These are phyloP conservation scores for Ophioderma brevispina DNA, from an alignment of 35 echinoderm and acorn worm species.

Conservation along the genomic window DNA sequence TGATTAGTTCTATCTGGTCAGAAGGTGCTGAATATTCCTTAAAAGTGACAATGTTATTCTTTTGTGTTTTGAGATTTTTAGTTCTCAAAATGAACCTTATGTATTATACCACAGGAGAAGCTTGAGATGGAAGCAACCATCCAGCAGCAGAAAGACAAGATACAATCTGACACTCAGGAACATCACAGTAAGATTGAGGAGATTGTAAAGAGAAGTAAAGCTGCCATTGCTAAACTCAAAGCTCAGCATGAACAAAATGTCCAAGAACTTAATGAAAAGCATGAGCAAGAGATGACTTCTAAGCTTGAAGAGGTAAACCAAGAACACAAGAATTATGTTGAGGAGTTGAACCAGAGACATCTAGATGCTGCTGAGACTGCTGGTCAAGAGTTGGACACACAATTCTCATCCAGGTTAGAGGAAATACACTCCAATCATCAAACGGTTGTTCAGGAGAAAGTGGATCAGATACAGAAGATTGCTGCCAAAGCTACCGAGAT, in stretches of 20 bases:
- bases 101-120: slow-evolving; percentile 87
- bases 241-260: slow-evolving; percentile 62
- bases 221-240: slow-evolving; percentile 72
- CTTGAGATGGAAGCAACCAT: slow-evolving; percentile 66
- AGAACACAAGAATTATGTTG: slow-evolving; percentile 71
- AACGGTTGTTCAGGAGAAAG: slow-evolving; percentile 83
- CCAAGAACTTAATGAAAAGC: slow-evolving; percentile 63
- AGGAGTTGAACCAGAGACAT: slow-evolving; percentile 72
- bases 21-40: too few relatives aligned
- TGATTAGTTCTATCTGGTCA: too few relatives aligned
- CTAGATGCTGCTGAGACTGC: slow-evolving; percentile 62
- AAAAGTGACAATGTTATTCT: too few relatives aligned
- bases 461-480: slow-evolving; percentile 87
- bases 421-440: slow-evolving; percentile 82
- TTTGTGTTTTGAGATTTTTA: too few relatives aligned
- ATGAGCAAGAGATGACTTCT: slow-evolving; percentile 53
- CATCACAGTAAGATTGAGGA: slow-evolving; percentile 84
- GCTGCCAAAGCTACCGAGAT: slow-evolving; percentile 62
- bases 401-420: slow-evolving; percentile 41
- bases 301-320: slow-evolving; percentile 75
- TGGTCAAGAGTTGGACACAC: slow-evolving; percentile 60
- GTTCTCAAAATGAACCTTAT: too few relatives aligned
- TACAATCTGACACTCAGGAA: slow-evolving; percentile 69
- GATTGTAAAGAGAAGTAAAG: slow-evolving; percentile 70
- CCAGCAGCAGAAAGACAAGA: slow-evolving; percentile 82